Evolutionary conservation across 2,888 invertebrate species (phyloP).

Genomic region (Chloroclysta siterata): DNA sequence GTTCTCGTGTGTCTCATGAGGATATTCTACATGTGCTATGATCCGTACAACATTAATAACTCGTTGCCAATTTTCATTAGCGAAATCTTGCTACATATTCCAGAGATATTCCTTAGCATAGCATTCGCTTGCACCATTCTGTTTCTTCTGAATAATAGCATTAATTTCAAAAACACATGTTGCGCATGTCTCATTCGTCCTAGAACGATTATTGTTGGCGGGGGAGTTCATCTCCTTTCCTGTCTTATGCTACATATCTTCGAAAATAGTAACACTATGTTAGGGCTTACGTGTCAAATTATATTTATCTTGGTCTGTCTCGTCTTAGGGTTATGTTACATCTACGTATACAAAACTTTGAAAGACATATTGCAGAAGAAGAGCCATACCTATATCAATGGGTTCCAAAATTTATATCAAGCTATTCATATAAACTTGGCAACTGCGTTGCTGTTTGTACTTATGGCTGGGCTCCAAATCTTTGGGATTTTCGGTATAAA

Average conservation of each 20-base stretch:
- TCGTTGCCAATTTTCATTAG: constrained; percentile 92
- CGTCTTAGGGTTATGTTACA: constrained; percentile 92
- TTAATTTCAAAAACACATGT: constrained; percentile 89
- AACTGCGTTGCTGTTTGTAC: constrained; percentile 92
- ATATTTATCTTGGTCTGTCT: constrained; percentile 94
- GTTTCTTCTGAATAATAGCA: constrained; percentile 92
- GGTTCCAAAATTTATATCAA: constrained; percentile 92
- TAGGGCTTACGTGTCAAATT: constrained; percentile 92
- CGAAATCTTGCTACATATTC: constrained; percentile 92
- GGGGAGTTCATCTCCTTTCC: constrained; percentile 90
- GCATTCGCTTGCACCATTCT: constrained; percentile 95
- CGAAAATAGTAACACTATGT: constrained; percentile 84
- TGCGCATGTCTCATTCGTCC: constrained; percentile 90
- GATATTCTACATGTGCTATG: constrained; percentile 95
- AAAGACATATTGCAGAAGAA: constrained; percentile 90
- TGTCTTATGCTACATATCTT: constrained; percentile 93
- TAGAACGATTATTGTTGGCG: constrained; percentile 90
- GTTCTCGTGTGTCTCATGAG: constrained; percentile 92
- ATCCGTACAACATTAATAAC: constrained; percentile 95
- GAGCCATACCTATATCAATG: constrained; percentile 91
- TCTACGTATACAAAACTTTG: constrained; percentile 92
- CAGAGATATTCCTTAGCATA: constrained; percentile 94
- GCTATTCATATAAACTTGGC: constrained; percentile 96
- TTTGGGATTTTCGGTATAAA: constrained; percentile 87
- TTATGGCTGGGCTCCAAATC: constrained; percentile 93